Base-by-base conservation (phyloP, 1,140 invertebrate genomes). In the Laupala kohalensis region DNA sequence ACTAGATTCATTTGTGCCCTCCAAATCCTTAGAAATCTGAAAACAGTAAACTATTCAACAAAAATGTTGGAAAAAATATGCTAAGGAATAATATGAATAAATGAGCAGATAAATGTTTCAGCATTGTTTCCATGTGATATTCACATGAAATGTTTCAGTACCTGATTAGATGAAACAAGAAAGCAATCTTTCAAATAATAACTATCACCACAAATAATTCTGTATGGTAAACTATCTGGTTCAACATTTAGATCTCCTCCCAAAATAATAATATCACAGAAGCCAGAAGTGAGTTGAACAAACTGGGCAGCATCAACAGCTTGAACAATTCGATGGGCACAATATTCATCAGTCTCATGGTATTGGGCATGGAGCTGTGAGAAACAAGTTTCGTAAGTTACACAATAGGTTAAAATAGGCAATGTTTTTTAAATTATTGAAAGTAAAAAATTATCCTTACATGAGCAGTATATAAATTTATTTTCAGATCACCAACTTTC, bases 301-400 rank as follows among this genome's bases (percentile, higher is more conserved):
- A 98, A 95, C 83, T 98, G 94, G 71, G 93, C 92, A 69, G 94
- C 92, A 78, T 97, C 94, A 81, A 95, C 96, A 19, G 94, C 92
- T 85, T 98, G 96, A 26, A 94, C 83, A 5, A 96, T 84, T 77
- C 96, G 83, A 80, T 98, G 96, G 63, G 93, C 90, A 74, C 89
- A 82, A 79, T 98, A 99, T 76, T 96, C 92, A 80, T 98, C 95
- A 78, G 88, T 86, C 74, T 87, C 84, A 37, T 84, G 84, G 80
- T 98, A 99, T 81, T 97, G 94, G n/a, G 96, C 96, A 84, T 98
- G 96, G 29, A 98, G 82, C 93, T 96, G 77, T 62, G 79, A 80
- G 75, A 74, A 74, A 74, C 25, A 74, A 5, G 9, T 25, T 9
- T 65, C 5, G 9, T 25, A 65, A 65, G 23, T 19, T 65, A n/a